Conservation (phyloP, 2,888 invertebrate species). For the Smittia sp. region DNA sequence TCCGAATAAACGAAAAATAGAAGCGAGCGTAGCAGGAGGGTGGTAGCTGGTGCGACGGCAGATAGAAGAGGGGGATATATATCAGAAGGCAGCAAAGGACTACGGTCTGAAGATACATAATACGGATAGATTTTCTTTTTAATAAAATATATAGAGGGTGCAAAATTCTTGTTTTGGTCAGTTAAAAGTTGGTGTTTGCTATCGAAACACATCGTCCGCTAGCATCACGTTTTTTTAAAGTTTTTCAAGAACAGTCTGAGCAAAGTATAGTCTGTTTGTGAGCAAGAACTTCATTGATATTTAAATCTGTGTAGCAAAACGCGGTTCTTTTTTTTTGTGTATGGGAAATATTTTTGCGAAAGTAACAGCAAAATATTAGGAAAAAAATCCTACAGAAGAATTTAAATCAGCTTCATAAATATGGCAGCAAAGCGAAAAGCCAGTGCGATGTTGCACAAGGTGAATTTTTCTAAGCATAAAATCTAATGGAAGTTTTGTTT, state of each 20-base stretch:
- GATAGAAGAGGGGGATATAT: constrained; percentile 32
- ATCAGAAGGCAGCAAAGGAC: constrained; percentile 41
- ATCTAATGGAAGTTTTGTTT: not conserved
- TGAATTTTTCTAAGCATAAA: constrained; percentile 45
- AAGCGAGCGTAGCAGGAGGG: constrained; percentile 15
- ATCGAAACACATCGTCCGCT: constrained; percentile 19
- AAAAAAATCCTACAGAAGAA: not conserved
- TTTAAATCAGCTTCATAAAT: constrained; percentile 43
- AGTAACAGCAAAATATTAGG: too few species aligned
- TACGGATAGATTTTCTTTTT: constrained; percentile 40
- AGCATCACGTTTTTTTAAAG: not conserved
- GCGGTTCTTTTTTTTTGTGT: too few species aligned
- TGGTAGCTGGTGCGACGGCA: constrained; percentile 13
- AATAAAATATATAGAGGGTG: constrained; percentile 45
- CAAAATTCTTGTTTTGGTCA: constrained; percentile 55
- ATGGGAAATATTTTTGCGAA: too few species aligned
- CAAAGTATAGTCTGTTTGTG: too few species aligned
- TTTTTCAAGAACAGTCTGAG: not conserved
- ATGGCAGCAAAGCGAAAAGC: constrained; percentile 55
- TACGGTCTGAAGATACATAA: constrained; percentile 37
- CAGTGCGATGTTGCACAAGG: constrained; percentile 54
- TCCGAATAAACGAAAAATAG: constrained; percentile 34
- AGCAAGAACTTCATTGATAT: too few species aligned
- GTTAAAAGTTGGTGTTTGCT: constrained; percentile 54
- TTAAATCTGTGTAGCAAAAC: too few species aligned